Evolutionary conservation across 2,113 vertebrate species (phyloP).

Genomic region (Nesospiza acunhae): DNA sequence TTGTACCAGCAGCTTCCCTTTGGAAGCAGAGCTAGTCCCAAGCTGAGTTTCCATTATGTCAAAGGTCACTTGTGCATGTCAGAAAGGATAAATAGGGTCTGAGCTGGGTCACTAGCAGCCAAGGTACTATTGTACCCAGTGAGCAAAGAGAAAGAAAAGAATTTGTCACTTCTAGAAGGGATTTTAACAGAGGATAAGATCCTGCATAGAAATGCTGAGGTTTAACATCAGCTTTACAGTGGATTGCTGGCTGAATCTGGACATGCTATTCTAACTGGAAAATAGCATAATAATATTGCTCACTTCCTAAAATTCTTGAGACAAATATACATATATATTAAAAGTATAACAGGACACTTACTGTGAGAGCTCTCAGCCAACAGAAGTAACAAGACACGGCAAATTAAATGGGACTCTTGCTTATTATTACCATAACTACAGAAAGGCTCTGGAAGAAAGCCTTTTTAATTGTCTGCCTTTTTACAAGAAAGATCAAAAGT

Average conservation of each 20-base stretch:
- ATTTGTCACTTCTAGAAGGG: not conserved
- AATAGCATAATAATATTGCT: not conserved
- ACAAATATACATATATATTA: not conserved
- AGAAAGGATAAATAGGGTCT: not conserved
- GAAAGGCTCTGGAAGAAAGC: not conserved
- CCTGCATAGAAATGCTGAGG: not conserved
- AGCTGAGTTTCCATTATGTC: not conserved
- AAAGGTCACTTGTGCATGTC: slow-evolving; percentile 20
- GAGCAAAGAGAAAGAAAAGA: not conserved
- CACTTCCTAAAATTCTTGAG: not conserved
- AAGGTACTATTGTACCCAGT: not conserved
- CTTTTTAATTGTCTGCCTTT: not conserved
- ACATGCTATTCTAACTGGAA: not conserved
- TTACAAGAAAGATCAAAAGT: not conserved
- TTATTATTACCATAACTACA: not conserved
- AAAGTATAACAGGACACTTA: not conserved
- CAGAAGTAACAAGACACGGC: not conserved
- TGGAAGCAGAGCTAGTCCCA: not conserved
- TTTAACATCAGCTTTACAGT: not conserved
- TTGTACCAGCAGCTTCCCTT: not conserved
- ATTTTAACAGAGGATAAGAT: not conserved
- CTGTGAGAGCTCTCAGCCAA: not conserved
- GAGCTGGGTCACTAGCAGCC: not conserved
- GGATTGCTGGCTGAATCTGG: not conserved
- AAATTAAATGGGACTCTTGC: not conserved